A percentile compares a stretch with the other conserved stretches of the same genome.
phyloP scores from a whole-genome alignment of 2,113 vertebrate genomes.

The Sterna hirundo region DNA sequence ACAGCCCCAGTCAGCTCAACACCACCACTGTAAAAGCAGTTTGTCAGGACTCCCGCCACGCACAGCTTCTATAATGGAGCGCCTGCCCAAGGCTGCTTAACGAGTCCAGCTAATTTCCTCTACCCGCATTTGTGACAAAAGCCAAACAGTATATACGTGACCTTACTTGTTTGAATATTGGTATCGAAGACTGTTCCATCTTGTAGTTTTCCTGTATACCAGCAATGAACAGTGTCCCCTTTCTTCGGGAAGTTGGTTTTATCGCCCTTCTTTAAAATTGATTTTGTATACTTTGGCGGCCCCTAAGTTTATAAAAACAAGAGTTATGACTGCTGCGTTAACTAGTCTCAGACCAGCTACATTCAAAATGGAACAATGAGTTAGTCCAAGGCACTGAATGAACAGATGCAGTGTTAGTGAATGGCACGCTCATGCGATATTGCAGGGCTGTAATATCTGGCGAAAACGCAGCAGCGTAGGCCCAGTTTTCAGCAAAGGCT shows the following conservation, averaged over 20 bases:
- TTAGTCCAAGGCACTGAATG: accelerated
- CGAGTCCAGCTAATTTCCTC: neutral
- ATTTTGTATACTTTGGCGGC: slow-evolving; percentile 90
- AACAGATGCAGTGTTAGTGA: accelerated
- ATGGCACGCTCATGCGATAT: accelerated
- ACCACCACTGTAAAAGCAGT: neutral
- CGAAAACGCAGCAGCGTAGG: accelerated
- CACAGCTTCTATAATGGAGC: neutral
- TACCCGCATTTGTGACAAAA: accelerated
- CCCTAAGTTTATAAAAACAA: slow-evolving; percentile 71
- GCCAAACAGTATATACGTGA: accelerated
- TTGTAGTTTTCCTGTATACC: slow-evolving; percentile 92
- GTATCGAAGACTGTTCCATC: slow-evolving; percentile 96
- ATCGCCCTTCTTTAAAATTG: slow-evolving; percentile 92
- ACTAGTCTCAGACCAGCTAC: accelerated
- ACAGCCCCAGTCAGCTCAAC: neutral
- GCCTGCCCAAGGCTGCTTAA: neutral
- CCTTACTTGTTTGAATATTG: slow-evolving; percentile 87
- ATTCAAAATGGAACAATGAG: accelerated
- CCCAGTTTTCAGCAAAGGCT: accelerated
- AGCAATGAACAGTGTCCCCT: slow-evolving; percentile 93
- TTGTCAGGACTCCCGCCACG: accelerated
- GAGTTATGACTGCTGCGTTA: neutral
- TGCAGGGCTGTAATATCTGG: neutral
- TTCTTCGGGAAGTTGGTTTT: slow-evolving; percentile 95